Evolutionary conservation across 2,888 invertebrate species (phyloP), one percentile per base, ranked within the genome.

Genomic region (Oligia strigilis): DNA sequence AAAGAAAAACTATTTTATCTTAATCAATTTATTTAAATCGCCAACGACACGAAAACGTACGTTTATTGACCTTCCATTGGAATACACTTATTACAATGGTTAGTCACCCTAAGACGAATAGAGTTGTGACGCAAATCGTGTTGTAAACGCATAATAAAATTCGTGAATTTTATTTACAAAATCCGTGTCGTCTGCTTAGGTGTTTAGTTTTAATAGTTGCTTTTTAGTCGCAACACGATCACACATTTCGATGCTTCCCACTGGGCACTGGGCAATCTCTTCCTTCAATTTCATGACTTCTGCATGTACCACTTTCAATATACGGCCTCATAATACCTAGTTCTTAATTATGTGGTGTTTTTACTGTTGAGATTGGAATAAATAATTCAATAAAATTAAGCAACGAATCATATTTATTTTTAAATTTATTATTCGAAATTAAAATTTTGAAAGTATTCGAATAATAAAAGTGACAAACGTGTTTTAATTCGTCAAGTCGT

Each of bases 181-280:
- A 17, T 29, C 58, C 49, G 55, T 80, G 72, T 87, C 83, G 66
- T 83, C 76, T 89, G 87, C 69, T 81, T 69, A 19, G 65, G n/a
- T 78, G 17, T 77, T 67, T 75, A 87, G 82, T 80, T 80, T 52
- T 90, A 86, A 87, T 92, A 93, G 92, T 91, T 91, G 94, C 94
- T 95, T 94, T 84, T 89, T 95, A 95, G 94, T 89, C 91, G 94
- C 95, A 92, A 94, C 93, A 94, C 94, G 93, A 93, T 95, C 95
- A 96, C 96, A 96, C 95, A 95, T 95, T 93, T 94, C 95, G 94
- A 93, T 91, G 93, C 94, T 94, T 94, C 87, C 87, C 85, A 83
- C 90, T 86, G 88, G 90, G 90, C 92, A 92, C 92, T 90, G 89
- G 88, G 83, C 80, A 77, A 82, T 83, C 77, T 87, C 76, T 86